phyloP scores from a whole-genome alignment of 2,797 vertebrate genomes.

The Xenops minutus region DNA sequence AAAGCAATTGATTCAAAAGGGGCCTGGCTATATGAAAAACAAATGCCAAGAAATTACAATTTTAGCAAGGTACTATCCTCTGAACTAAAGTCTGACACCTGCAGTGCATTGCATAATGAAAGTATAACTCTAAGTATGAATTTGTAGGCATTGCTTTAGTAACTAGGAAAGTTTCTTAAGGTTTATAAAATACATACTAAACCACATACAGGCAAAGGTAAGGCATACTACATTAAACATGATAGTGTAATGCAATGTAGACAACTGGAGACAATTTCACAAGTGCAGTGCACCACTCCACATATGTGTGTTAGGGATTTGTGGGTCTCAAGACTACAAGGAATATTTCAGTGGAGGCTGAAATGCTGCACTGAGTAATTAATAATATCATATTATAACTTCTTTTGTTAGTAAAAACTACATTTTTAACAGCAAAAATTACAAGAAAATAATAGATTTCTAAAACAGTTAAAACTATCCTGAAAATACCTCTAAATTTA shows the following conservation, averaged over 20 bases:
- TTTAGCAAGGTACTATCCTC: neutral
- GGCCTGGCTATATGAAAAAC: neutral
- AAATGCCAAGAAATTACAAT: neutral
- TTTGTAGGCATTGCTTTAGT: neutral
- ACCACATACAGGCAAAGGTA: neutral
- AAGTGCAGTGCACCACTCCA: neutral
- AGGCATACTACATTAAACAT: neutral
- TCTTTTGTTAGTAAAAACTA: neutral
- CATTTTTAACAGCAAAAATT: neutral
- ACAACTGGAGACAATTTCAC: neutral
- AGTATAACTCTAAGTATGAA: neutral
- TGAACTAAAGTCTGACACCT: neutral
- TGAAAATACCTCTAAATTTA: neutral
- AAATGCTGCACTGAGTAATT: neutral
- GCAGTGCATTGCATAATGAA: neutral
- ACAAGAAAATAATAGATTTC: neutral
- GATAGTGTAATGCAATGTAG: no score
- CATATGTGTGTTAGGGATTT: neutral
- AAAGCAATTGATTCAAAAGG: neutral
- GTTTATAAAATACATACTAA: neutral
- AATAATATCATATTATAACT: neutral
- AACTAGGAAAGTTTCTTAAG: neutral
- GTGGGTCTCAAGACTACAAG: neutral
- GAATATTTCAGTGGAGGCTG: neutral
- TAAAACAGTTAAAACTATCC: neutral